A percentile compares a stretch with the other conserved stretches of the same genome.
These are phyloP conservation scores for Callopanchax toddi DNA, from an alignment of 2,113 vertebrate species.

Conservation along the genomic window DNA sequence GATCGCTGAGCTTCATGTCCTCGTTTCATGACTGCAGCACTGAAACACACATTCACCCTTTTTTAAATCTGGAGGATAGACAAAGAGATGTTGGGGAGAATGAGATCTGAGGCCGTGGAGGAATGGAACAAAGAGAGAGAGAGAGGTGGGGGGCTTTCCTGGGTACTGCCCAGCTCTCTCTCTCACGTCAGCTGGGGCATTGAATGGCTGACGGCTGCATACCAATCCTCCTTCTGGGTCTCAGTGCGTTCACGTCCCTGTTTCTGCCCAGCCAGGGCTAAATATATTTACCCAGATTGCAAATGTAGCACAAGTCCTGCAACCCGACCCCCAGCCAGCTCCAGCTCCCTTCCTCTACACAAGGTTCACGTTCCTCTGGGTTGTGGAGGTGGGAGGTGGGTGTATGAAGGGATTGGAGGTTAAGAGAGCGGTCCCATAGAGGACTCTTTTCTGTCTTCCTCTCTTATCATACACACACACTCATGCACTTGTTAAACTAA, in stretches of 20 bases:
- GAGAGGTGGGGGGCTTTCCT: slow-evolving; percentile 64
- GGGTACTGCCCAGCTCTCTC: slow-evolving; percentile 53
- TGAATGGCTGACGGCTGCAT: slow-evolving; percentile 81
- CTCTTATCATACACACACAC: slow-evolving; percentile 50
- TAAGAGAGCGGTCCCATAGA: slow-evolving; percentile 67
- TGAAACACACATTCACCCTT: neutral
- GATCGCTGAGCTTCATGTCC: slow-evolving; percentile 18
- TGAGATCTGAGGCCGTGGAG: slow-evolving; percentile 18
- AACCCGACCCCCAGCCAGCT: slow-evolving; percentile 84
- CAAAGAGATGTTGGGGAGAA: slow-evolving; percentile 12
- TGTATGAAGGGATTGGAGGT: slow-evolving; percentile 66
- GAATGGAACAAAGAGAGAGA: slow-evolving; percentile 24
- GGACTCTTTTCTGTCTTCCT: slow-evolving; percentile 65
- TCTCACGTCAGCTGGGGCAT: slow-evolving; percentile 69
- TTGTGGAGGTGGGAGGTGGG: slow-evolving; percentile 47
- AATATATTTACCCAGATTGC: slow-evolving; percentile 93
- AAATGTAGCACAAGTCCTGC: slow-evolving; percentile 93
- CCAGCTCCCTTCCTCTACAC: slow-evolving; percentile 70
- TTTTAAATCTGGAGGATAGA: slow-evolving; percentile 17
- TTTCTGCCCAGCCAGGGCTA: slow-evolving; percentile 83
- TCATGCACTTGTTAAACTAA: slow-evolving; percentile 67
- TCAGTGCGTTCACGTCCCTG: slow-evolving; percentile 70
- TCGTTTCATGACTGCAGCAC: neutral
- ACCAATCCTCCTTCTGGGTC: slow-evolving; percentile 78
- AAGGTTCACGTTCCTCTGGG: slow-evolving; percentile 79